Percentiles rank a stretch among this genome's conserved stretches.
Conservation (phyloP, 2,113 vertebrate species). For the Eptesicus fuscus region DNA sequence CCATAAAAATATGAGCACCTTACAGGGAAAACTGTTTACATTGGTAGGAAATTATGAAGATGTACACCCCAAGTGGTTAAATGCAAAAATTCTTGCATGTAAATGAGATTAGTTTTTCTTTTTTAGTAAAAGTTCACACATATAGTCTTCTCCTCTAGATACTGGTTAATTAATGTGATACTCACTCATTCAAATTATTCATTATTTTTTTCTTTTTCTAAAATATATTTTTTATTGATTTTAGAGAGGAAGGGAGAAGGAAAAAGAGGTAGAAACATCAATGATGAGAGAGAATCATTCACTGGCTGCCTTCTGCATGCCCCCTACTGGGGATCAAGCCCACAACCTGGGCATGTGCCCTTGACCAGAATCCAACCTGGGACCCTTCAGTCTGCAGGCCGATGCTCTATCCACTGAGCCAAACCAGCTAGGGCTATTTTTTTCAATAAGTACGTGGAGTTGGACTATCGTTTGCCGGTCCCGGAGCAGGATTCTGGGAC, state of each 20-base stretch:
- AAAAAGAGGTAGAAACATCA: too few species aligned
- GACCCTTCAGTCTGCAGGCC: too few species aligned
- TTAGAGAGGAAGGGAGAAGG: too few species aligned
- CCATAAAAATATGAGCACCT: not conserved
- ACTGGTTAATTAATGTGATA: not conserved
- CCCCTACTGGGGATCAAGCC: too few species aligned
- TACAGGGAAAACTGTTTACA: not conserved
- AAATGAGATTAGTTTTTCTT: not conserved
- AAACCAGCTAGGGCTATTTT: too few species aligned
- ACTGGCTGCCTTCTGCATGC: too few species aligned
- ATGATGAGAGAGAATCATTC: too few species aligned
- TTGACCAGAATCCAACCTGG: too few species aligned
- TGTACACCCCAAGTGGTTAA: not conserved
- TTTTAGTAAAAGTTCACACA: not conserved
- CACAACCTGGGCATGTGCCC: too few species aligned
- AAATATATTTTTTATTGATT: too few species aligned
- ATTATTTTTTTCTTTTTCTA: not conserved
- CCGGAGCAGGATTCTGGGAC: not conserved
- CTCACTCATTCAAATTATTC: not conserved
- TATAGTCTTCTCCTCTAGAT: not conserved
- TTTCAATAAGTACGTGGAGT: not conserved
- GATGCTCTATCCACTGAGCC: too few species aligned
- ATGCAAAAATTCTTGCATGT: not conserved
- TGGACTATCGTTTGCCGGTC: not conserved
- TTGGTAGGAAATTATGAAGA: not conserved